phyloP scores from a whole-genome alignment of 2,888 invertebrate species.

The Cynaeus angustus region DNA sequence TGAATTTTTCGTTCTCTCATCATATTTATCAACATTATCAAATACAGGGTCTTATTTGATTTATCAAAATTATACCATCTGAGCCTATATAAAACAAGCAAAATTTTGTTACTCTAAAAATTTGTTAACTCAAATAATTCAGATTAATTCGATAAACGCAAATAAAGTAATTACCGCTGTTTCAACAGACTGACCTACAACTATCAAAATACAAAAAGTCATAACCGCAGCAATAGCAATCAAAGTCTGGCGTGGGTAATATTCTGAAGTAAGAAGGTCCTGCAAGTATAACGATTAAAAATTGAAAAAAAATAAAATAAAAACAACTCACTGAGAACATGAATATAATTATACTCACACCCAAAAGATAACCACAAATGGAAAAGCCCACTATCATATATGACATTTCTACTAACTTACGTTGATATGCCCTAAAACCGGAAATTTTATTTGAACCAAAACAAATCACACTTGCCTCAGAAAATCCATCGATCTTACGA shows the following conservation, averaged over 20 bases:
- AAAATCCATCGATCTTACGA: background rate
- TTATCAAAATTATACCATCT: slow-evolving; percentile 22
- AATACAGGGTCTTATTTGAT: background rate
- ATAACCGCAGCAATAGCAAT: background rate
- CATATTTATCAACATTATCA: background rate
- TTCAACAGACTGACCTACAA: background rate
- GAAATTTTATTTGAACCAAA: no score
- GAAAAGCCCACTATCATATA: slow-evolving; percentile 7
- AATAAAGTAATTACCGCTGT: background rate
- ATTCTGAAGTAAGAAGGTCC: background rate
- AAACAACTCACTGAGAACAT: background rate
- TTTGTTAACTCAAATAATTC: no score
- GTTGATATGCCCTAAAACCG: no score
- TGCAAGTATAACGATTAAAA: background rate
- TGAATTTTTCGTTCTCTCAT: background rate
- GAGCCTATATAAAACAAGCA: background rate
- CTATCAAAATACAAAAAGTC: background rate
- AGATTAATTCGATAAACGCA: no score
- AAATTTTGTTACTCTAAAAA: background rate
- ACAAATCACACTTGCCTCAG: background rate
- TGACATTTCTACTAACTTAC: no score
- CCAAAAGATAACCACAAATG: background rate
- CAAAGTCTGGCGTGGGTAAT: background rate
- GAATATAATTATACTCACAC: background rate
- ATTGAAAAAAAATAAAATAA: background rate